Percentiles rank a stretch among this genome's conserved stretches.
Conservation (phyloP, 1,140 invertebrate species). For the Hetaerina americana region DNA sequence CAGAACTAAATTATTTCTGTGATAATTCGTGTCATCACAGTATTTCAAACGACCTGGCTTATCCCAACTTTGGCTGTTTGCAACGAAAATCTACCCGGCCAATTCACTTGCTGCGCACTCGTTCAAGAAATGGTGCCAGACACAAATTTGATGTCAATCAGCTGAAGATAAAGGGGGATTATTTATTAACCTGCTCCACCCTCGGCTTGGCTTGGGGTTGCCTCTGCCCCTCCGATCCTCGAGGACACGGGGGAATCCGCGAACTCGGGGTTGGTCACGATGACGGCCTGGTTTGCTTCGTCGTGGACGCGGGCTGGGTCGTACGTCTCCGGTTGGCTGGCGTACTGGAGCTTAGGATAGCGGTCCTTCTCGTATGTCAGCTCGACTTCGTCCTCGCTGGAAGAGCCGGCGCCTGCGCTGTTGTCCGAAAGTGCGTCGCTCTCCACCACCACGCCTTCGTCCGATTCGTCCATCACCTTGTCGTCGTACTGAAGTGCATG, state of each 20-base stretch:
- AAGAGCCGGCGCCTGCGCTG: background rate
- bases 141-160: too few species aligned
- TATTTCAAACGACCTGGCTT: too few species aligned
- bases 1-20: too few species aligned
- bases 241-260: background rate
- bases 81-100: too few species aligned
- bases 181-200: too few species aligned
- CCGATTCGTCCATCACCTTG: background rate
- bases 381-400: slow-evolving; percentile 1
- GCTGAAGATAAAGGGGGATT: too few species aligned
- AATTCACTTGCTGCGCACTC: too few species aligned
- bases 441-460: slow-evolving; percentile 9
- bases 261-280: slow-evolving; percentile 18
- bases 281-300: slow-evolving; percentile 14
- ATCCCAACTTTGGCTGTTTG: too few species aligned
- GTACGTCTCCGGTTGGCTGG: background rate
- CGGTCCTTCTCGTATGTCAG: slow-evolving; percentile 1
- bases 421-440: slow-evolving; percentile 2
- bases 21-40: too few species aligned
- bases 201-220: background rate
- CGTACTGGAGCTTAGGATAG: slow-evolving; percentile 8
- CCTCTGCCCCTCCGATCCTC: background rate
- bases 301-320: slow-evolving; percentile 9
- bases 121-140: too few species aligned
- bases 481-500: too few species aligned